Evolutionary conservation across 1,140 invertebrate species (phyloP), one percentile per base, ranked within the genome.

Genomic region (Procambarus clarkii): DNA sequence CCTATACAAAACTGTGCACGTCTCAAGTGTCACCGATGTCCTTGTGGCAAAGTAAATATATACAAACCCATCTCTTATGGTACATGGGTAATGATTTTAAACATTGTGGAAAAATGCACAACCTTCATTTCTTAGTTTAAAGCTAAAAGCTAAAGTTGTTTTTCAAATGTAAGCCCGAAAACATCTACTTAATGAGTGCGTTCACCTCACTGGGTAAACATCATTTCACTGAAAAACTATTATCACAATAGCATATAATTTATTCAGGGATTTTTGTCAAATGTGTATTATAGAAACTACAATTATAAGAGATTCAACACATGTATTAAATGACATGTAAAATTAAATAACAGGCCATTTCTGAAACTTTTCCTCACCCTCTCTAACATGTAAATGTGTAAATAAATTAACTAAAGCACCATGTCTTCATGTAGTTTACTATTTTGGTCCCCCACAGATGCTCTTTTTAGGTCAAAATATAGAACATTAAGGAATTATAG

Each of bases 321-420:
- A 64, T 64, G 60, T 64, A 64, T 64, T 64, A 64, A 64, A 64
- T 64, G 60, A 64, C 60, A 64, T 64, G 11, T 64, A 64, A 64
- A 64, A 64, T 64, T 11, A 64, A 21, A 64, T 64, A 64, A 64
- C 60, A 64, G 21, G 60, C 60, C 60, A 64, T 64, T 64, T 64
- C 18, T 18, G 18, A 5, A 18, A 64, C 60, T 64, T 18, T 18
- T 64, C 18, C 60, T 18, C 0, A 18, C 60, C 11, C 60, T 58
- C 18, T 18, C 15, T 64, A 64, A 64, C 60, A 64, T 64, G 60
- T 64, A 64, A 64, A 64, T 21, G 60, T 21, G 11, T 4, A 64
- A 64, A 64, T 64, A 64, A 64, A 64, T 21, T 64, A 21, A 64
- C 13, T 64, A 64, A 64, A 64, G 60, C 60, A 64, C 60, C 60